Percentiles rank a stretch among this genome's conserved stretches.
These are phyloP conservation scores for Battus philenor DNA, from an alignment of 1,140 invertebrate species.

Conservation along the genomic window DNA sequence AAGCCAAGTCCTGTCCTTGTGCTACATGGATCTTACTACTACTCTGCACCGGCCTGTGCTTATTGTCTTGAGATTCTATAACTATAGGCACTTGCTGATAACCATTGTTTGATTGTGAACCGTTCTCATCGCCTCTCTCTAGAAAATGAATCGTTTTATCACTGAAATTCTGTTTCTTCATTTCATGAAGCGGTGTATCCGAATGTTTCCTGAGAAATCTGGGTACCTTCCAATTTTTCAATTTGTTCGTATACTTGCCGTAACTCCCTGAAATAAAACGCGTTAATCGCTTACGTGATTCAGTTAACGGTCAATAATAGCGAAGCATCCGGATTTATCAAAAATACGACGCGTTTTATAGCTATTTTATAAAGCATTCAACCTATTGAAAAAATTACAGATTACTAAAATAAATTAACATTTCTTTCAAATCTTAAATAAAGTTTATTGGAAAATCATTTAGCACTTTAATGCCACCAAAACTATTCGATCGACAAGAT, in stretches of 20 bases:
- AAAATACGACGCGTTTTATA: slow-evolving; percentile 2
- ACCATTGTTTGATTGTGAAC: slow-evolving; percentile 60
- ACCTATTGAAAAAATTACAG: too few relatives aligned
- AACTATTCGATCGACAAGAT: slow-evolving; percentile 17
- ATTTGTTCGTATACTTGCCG: slow-evolving; percentile 77
- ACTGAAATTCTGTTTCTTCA: slow-evolving; percentile 55
- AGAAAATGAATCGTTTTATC: slow-evolving; percentile 59
- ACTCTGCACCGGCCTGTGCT: slow-evolving; percentile 42
- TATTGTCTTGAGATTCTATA: slow-evolving; percentile 77
- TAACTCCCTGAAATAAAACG: slow-evolving; percentile 71
- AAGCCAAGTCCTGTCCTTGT: slow-evolving; percentile 36
- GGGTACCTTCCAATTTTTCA: slow-evolving; percentile 80
- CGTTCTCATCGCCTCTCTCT: slow-evolving; percentile 38
- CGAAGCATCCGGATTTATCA: slow-evolving; percentile 11
- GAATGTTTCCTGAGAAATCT: slow-evolving; percentile 78
- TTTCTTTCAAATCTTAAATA: too few relatives aligned
- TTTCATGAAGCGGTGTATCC: slow-evolving; percentile 63
- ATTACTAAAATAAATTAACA: too few relatives aligned
- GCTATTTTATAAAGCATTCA: slow-evolving; percentile 1
- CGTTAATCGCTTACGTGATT: slow-evolving; percentile 10
- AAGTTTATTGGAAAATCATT: slow-evolving; percentile 32
- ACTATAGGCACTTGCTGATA: slow-evolving; percentile 80
- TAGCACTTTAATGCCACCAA: slow-evolving; percentile 27
- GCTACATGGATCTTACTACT: slow-evolving; percentile 51
- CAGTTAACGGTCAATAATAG: slow-evolving; percentile 11